Base-by-base conservation (phyloP, 2,888 invertebrate genomes). In the Xanthia togata region DNA sequence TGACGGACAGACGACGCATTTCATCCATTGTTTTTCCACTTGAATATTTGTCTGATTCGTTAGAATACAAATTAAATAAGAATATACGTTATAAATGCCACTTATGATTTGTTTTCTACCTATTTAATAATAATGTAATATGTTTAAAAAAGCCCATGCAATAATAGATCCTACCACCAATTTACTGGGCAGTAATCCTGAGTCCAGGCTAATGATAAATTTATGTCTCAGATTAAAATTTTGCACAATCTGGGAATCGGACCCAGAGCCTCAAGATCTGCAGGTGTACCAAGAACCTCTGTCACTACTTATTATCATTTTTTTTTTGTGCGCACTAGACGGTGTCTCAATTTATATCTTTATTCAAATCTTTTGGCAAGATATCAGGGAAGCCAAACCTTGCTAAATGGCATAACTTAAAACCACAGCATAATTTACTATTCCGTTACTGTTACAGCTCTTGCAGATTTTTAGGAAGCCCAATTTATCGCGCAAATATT, bases 1-100 rank as follows among this genome's bases (percentile, higher is more conserved):
- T 87, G 88, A 87, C 76, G 78, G 88, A 83, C 86, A 82, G 70
- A 78, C 73, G 81, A 73, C 79, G 72, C 59, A 78, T 82, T 81
- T 82, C 74, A 78, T 64, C 76, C 72, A 82, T 88, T 84, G 86
- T 89, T 85, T 85, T 81, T 65, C 59, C 77, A 75, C 60, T 69
- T 78, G 79, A 73, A 81, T 74, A 74, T 79, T 73, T 53, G 41
- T 60, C 55, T 70, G 65, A 59, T 76, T 76, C 55, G 60, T 65
- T 9, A 59, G 57, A 70, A 81, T 41, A 77, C 26, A 44, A 80
- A n/a, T 79, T 62, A 14, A 44, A 53, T 35, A 67, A 23, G 17
- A 44, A 44, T 53, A n/a, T 31, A 57, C 14, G 31, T 47, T n/a
- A 23, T 23, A 79, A 41, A 67, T 26, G 14, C 14, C 60, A 38